These are phyloP conservation scores for Pteruthius melanotis DNA, from an alignment of 2,113 vertebrate genomes.

Conservation along the genomic window DNA sequence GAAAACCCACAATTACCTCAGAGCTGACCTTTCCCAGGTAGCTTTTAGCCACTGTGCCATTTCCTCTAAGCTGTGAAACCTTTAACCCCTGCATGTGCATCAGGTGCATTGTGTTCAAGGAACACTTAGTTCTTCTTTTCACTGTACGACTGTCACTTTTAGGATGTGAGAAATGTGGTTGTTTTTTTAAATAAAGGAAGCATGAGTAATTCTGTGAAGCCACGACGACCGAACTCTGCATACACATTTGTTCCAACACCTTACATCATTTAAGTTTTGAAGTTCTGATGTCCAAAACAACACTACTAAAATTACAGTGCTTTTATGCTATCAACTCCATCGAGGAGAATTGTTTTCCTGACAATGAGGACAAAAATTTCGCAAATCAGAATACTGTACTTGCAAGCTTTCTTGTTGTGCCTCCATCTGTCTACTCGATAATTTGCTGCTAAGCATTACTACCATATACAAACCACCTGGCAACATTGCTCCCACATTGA, in stretches of 20 bases:
- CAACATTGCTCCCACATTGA: neutral
- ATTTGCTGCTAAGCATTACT: neutral
- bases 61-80: neutral
- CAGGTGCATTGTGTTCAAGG: neutral
- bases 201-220: slow-evolving; percentile 41
- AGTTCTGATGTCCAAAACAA: neutral
- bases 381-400: neutral
- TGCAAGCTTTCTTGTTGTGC: neutral
- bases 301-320: neutral
- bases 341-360: neutral
- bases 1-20: neutral
- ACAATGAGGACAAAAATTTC: neutral
- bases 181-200: slow-evolving; percentile 22
- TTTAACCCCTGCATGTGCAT: neutral
- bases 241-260: neutral
- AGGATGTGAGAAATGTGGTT: neutral
- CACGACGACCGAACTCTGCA: neutral
- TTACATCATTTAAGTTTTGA: neutral
- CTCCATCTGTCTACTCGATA: neutral
- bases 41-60: neutral
- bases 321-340: neutral
- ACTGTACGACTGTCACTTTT: neutral
- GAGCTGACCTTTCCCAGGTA: neutral
- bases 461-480: neutral
- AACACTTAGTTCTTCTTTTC: neutral